A percentile compares a stretch with the other conserved stretches of the same genome.
Evolutionary conservation across 2,888 invertebrate genomes (phyloP).

Genomic region (Frankliniella fusca): DNA sequence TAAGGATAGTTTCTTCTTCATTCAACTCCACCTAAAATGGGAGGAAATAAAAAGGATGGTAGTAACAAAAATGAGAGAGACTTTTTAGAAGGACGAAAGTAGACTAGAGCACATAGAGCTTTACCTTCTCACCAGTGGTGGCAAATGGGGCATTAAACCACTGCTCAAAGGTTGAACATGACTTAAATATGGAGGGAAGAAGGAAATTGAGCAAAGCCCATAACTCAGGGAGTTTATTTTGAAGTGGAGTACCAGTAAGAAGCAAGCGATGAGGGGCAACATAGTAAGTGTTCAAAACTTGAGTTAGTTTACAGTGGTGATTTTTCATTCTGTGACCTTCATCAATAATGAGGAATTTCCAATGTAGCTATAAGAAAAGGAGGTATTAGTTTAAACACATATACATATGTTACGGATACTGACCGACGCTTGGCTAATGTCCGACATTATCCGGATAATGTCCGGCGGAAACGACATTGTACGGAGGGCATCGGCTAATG

Average conservation of each 20-base stretch:
- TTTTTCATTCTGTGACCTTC: conserved; percentile 67
- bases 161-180: conserved; percentile 60
- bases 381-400: not conserved
- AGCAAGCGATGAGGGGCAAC: conserved; percentile 57
- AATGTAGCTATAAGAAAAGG: conserved; percentile 49
- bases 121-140: conserved; percentile 57
- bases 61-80: conserved; percentile 35
- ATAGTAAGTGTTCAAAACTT: conserved; percentile 58
- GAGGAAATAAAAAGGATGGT: not conserved
- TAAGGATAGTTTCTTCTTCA: conserved; percentile 62
- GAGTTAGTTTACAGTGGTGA: conserved; percentile 62
- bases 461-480: no score
- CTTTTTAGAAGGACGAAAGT: not conserved
- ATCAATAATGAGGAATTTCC: conserved; percentile 67
- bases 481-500: no score
- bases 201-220: conserved; percentile 63
- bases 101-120: not conserved
- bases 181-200: conserved; percentile 61
- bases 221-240: conserved; percentile 59
- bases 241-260: conserved; percentile 58
- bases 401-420: not conserved
- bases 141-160: conserved; percentile 68
- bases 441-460: no score
- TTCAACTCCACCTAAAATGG: conserved; percentile 55
- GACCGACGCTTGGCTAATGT: no score